Evolutionary conservation across 2,113 vertebrate genomes (phyloP).

Genomic region (Prinia subflava): DNA sequence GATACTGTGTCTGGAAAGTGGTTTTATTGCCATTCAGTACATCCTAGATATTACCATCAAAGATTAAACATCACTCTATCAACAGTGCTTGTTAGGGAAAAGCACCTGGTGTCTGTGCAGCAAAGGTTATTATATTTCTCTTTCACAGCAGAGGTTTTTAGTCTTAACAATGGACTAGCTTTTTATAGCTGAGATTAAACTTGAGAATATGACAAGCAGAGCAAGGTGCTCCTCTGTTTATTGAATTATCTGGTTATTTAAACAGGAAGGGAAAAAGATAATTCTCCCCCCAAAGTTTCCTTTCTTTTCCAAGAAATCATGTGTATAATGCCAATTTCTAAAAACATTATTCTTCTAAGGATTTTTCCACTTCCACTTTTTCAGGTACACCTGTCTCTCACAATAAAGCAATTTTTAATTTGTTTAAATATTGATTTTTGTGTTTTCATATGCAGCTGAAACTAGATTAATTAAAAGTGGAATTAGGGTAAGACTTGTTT

Average conservation of each 20-base stretch:
- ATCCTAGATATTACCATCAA: conserved; percentile 8
- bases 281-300: neutral
- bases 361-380: neutral
- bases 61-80: conserved; percentile 47
- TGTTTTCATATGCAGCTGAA: neutral
- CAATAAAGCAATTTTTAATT: neutral
- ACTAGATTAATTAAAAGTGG: neutral
- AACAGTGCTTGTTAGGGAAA: conserved; percentile 42
- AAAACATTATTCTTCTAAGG: neutral
- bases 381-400: neutral
- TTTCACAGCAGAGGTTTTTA: conserved; percentile 61
- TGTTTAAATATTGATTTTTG: neutral
- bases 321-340: neutral
- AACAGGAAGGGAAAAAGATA: neutral
- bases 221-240: conserved; percentile 38
- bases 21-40: conserved; percentile 31
- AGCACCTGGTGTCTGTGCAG: conserved; percentile 49
- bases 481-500: neutral
- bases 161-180: conserved; percentile 42
- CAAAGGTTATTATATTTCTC: conserved; percentile 68
- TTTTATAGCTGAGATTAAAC: conserved; percentile 63
- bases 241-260: conserved; percentile 41
- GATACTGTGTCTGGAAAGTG: conserved; percentile 1
- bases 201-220: conserved; percentile 42
- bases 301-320: neutral